A percentile compares a stretch with the other conserved stretches of the same genome.
Conservation (phyloP, 2,113 vertebrate species). For the Rousettus leschenaultii region DNA sequence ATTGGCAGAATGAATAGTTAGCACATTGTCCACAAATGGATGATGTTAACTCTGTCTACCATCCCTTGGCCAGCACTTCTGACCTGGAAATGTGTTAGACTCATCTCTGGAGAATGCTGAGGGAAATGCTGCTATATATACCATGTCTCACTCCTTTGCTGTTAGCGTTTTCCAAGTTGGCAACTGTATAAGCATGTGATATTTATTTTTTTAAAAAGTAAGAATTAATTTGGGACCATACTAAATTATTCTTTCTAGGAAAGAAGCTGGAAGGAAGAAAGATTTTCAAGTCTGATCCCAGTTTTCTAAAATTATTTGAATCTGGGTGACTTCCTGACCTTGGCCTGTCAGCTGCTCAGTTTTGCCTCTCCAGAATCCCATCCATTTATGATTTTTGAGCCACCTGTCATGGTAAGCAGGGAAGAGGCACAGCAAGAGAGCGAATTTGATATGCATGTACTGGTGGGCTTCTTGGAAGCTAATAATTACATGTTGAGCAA, state of each 20-base stretch:
- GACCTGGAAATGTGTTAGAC: slow-evolving; percentile 7
- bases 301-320: slow-evolving; percentile 21
- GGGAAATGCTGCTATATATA: not conserved
- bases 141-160: not conserved
- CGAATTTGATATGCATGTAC: not conserved
- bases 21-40: slow-evolving; percentile 29
- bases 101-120: not conserved
- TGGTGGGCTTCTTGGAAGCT: not conserved
- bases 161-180: slow-evolving; percentile 26
- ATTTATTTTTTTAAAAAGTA: not conserved
- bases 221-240: slow-evolving; percentile 24
- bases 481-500: not conserved
- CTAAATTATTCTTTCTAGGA: slow-evolving; percentile 21
- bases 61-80: not conserved
- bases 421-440: not conserved
- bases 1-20: not conserved
- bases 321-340: not conserved
- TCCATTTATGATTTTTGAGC: not conserved
- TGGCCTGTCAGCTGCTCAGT: not conserved
- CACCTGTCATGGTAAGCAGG: not conserved
- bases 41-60: not conserved
- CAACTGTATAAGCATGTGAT: not conserved
- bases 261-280: slow-evolving; percentile 1
- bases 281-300: not conserved
- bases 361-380: not conserved